These are phyloP conservation scores for Mesocentrotus franciscanus DNA, from an alignment of 53 echinoderm and acorn worm species.

Conservation along the genomic window DNA sequence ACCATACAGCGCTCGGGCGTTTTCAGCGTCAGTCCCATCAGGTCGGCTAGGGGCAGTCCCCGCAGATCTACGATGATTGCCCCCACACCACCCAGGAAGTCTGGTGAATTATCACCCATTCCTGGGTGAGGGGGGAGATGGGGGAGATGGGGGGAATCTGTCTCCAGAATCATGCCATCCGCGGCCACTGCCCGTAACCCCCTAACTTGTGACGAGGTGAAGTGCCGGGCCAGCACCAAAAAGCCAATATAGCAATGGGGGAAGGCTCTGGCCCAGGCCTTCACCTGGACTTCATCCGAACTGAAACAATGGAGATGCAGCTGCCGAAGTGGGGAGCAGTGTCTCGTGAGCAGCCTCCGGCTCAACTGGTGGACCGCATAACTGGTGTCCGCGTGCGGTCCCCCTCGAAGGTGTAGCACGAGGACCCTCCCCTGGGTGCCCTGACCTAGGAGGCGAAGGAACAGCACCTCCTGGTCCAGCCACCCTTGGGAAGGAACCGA, in stretches of 20 bases:
- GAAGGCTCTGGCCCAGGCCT: background rate
- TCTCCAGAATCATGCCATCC: conserved; percentile 43
- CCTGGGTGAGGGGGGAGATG: background rate
- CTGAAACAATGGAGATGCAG: background rate
- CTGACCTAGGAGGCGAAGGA: background rate
- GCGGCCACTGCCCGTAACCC: background rate
- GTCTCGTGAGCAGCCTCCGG: background rate
- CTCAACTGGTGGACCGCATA: background rate
- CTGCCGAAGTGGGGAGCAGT: background rate
- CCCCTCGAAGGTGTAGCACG: background rate
- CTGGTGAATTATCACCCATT: background rate
- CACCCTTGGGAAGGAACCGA: background rate
- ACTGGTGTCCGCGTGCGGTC: background rate
- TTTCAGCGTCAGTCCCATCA: no score
- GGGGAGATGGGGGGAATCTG: background rate
- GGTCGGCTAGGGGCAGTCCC: no score
- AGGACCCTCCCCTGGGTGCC: background rate
- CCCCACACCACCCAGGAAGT: no score
- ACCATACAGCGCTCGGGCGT: no score
- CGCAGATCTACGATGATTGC: no score
- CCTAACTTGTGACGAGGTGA: conserved; percentile 1
- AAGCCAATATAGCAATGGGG: conserved; percentile 4
- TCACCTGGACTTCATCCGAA: background rate
- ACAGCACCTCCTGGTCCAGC: background rate
- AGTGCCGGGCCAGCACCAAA: conserved; percentile 3